Evolutionary conservation across 2,888 invertebrate genomes (phyloP).

Genomic region (Melanargia galathea): DNA sequence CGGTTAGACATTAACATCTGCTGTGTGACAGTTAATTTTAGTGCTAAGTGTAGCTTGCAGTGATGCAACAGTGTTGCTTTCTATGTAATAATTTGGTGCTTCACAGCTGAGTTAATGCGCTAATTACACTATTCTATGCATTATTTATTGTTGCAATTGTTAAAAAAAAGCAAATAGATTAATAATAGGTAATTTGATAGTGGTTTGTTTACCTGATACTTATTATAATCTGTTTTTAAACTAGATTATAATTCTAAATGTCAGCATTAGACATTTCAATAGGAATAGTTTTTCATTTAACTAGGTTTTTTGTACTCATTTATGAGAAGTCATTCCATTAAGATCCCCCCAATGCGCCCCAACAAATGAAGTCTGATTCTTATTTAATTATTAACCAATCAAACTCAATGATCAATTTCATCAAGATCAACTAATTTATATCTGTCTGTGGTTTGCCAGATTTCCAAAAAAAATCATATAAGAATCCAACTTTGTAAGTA

Average conservation of each 20-base stretch:
- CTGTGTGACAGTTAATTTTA: conserved; percentile 11
- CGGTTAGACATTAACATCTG: background rate
- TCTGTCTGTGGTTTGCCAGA: no score
- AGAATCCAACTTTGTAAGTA: no score
- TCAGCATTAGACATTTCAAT: background rate
- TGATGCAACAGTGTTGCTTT: conserved; percentile 14
- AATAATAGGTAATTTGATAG: background rate
- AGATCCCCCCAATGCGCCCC: no score
- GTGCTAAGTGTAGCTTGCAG: background rate
- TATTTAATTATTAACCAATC: no score
- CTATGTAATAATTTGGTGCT: conserved; percentile 10
- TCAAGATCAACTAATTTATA: no score
- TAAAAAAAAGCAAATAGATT: background rate
- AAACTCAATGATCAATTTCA: no score
- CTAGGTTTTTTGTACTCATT: no score
- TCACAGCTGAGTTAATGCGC: background rate
- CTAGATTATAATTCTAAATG: background rate
- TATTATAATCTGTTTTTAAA: conserved; percentile 1
- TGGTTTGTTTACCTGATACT: background rate
- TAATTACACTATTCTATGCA: background rate
- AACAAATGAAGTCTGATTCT: no score
- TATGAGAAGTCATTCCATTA: no score
- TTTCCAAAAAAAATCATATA: no score
- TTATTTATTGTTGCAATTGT: background rate
- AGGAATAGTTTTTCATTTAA: no score